Evolutionary conservation across 2,888 invertebrate genomes (phyloP).

Genomic region (Stenodera caucasica): DNA sequence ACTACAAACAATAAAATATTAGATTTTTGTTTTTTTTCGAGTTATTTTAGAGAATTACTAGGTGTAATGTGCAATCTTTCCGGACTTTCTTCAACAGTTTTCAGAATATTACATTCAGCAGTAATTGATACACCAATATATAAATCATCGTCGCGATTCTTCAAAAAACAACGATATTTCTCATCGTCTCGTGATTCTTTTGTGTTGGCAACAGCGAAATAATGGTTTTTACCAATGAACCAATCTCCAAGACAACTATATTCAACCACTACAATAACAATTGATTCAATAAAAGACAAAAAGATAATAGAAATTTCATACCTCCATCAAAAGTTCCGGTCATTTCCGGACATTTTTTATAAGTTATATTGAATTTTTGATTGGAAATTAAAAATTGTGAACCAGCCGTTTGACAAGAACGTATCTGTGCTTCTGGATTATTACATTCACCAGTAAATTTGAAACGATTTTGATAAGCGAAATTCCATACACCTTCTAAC

Average conservation of each 20-base stretch:
- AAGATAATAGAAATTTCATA: slow-evolving; percentile 40
- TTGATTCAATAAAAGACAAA: neutral
- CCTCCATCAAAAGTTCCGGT: slow-evolving; percentile 85
- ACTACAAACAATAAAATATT: slow-evolving; percentile 44
- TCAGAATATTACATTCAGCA: slow-evolving; percentile 88
- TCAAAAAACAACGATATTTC: slow-evolving; percentile 90
- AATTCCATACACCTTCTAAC: slow-evolving; percentile 95
- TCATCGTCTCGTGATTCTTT: slow-evolving; percentile 95
- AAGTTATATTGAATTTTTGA: slow-evolving; percentile 95
- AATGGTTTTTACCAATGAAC: slow-evolving; percentile 95
- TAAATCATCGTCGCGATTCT: slow-evolving; percentile 91
- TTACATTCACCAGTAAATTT: slow-evolving; percentile 91
- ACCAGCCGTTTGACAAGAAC: slow-evolving; percentile 94
- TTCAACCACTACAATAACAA: slow-evolving; percentile 67
- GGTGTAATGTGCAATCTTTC: slow-evolving; percentile 85
- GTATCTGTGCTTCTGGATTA: slow-evolving; percentile 84
- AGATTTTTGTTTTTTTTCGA: neutral
- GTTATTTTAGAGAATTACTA: slow-evolving; percentile 58
- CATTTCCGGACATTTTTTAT: slow-evolving; percentile 88
- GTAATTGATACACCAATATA: slow-evolving; percentile 92
- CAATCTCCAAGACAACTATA: slow-evolving; percentile 93
- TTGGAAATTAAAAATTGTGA: slow-evolving; percentile 95
- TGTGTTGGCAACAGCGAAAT: slow-evolving; percentile 95
- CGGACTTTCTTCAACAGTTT: slow-evolving; percentile 91
- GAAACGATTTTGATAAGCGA: slow-evolving; percentile 79